These are phyloP conservation scores for Rhea pennata DNA, from an alignment of 2,113 vertebrate genomes.

Conservation along the genomic window DNA sequence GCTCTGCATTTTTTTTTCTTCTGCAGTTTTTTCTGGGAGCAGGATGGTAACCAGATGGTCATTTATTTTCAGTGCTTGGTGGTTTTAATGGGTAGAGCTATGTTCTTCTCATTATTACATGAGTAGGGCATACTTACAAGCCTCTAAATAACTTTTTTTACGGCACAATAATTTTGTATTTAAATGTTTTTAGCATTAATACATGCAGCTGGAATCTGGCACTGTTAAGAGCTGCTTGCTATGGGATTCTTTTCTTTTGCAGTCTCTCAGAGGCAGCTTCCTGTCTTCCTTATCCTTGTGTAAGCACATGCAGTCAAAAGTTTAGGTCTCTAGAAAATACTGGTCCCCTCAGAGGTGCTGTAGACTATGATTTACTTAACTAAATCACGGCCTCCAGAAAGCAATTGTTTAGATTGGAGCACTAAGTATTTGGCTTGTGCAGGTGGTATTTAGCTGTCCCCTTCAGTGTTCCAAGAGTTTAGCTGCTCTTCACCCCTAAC, in stretches of 20 bases:
- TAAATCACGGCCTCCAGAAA: neutral
- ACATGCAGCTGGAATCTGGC: neutral
- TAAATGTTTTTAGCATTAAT: slow-evolving; percentile 15
- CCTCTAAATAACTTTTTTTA: slow-evolving; percentile 20
- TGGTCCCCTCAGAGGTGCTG: neutral
- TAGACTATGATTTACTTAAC: neutral
- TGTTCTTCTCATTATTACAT: neutral
- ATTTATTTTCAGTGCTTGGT: slow-evolving; percentile 33
- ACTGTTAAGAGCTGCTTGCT: neutral
- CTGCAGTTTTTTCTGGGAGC: neutral
- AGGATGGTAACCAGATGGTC: slow-evolving; percentile 10
- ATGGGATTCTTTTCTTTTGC: neutral
- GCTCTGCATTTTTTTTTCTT: neutral
- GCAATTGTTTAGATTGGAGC: neutral
- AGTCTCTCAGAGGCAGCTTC: neutral
- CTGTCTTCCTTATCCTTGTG: neutral
- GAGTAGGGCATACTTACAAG: neutral
- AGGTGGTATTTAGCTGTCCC: neutral
- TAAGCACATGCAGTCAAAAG: neutral
- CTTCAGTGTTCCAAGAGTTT: neutral
- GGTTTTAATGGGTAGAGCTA: neutral
- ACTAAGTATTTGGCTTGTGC: neutral
- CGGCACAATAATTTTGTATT: neutral
- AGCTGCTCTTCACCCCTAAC: neutral
- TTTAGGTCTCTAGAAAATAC: neutral